A percentile compares a stretch with the other conserved stretches of the same genome.
These are phyloP conservation scores for Tuberolachnus salignus DNA, from an alignment of 2,888 invertebrate species.

Conservation along the genomic window DNA sequence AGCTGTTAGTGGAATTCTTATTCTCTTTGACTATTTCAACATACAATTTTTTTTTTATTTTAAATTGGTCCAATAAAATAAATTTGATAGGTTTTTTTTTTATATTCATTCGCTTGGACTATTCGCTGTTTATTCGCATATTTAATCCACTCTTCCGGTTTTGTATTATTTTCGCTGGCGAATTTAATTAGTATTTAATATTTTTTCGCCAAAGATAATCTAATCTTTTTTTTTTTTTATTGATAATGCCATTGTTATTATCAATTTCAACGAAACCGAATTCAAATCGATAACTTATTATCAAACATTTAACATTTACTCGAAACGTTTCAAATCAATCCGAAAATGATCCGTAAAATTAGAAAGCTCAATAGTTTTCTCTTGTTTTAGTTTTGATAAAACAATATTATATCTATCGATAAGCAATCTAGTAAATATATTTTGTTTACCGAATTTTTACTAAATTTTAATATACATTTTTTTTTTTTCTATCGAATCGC, in stretches of 20 bases:
- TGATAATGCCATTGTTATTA: too few relatives aligned
- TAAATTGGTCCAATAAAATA: too few relatives aligned
- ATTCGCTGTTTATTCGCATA: too few relatives aligned
- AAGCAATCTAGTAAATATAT: slow-evolving; percentile 12
- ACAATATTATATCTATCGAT: neutral
- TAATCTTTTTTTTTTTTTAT: too few relatives aligned
- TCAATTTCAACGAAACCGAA: neutral
- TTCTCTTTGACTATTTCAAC: slow-evolving; percentile 8
- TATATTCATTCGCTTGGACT: too few relatives aligned
- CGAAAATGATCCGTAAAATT: slow-evolving; percentile 7
- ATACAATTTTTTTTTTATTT: neutral
- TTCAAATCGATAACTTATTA: slow-evolving; percentile 5
- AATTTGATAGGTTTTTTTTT: too few relatives aligned
- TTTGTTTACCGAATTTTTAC: neutral
- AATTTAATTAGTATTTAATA: too few relatives aligned
- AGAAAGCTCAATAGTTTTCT: slow-evolving; percentile 41
- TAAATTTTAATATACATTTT: neutral
- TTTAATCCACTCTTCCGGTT: too few relatives aligned
- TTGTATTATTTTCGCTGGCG: too few relatives aligned
- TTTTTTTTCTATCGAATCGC: neutral
- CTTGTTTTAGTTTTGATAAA: slow-evolving; percentile 33
- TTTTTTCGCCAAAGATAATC: neutral
- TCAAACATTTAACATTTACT: neutral
- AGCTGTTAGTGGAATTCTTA: neutral
- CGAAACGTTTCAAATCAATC: slow-evolving; percentile 1